Conservation (phyloP, 2,113 vertebrate genomes). For the Accipiter virgatus region DNA sequence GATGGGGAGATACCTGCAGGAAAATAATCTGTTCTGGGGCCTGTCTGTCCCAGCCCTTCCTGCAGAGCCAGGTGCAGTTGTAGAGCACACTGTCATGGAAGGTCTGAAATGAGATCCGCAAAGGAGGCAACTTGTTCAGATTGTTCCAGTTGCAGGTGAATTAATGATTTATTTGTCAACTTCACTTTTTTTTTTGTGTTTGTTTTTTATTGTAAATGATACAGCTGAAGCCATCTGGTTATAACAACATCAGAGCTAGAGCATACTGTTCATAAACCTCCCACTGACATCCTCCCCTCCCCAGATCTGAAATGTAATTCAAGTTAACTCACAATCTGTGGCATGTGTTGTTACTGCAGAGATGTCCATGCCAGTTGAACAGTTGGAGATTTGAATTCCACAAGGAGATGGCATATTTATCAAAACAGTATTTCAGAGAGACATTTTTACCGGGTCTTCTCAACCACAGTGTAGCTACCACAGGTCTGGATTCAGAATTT, state of each 20-base stretch:
- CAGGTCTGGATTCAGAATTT: not conserved
- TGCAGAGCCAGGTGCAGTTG: not conserved
- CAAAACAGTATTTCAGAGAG: conserved; percentile 58
- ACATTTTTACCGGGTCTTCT: not conserved
- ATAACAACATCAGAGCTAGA: conserved; percentile 67
- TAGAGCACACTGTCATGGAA: not conserved
- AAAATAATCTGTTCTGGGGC: not conserved
- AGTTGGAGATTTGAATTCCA: conserved; percentile 71
- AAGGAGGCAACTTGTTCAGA: not conserved
- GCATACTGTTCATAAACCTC: conserved; percentile 73
- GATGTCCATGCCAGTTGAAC: conserved; percentile 68
- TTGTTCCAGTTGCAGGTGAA: not conserved
- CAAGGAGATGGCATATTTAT: conserved; percentile 67
- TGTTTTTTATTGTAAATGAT: conserved; percentile 59
- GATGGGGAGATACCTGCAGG: not conserved
- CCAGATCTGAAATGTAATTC: conserved; percentile 66
- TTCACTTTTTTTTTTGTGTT: not conserved
- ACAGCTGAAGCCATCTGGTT: conserved; percentile 75
- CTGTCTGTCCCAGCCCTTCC: not conserved
- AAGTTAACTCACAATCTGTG: conserved; percentile 63
- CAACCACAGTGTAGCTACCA: not conserved
- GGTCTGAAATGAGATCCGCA: not conserved
- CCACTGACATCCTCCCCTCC: conserved; percentile 62
- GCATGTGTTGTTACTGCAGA: conserved; percentile 56
- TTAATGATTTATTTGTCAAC: not conserved